phyloP scores from a whole-genome alignment of 2,888 invertebrate species.

The Arenicola marina region DNA sequence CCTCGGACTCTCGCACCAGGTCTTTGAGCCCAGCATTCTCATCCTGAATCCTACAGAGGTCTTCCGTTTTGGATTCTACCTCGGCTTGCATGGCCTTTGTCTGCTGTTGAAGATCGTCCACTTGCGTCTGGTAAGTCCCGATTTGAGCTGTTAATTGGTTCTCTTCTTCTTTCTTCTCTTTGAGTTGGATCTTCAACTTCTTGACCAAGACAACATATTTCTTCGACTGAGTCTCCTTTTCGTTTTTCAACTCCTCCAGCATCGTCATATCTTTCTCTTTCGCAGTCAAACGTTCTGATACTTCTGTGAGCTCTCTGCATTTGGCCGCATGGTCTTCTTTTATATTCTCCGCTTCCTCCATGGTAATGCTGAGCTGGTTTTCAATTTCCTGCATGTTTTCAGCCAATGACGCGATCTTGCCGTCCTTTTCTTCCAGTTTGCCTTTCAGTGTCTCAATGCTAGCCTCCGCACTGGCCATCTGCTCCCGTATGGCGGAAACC shows the following conservation, averaged over 20 bases:
- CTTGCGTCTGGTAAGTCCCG: no score
- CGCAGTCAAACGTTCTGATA: background rate
- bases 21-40: background rate
- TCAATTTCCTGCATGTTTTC: conserved; percentile 1
- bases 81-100: background rate
- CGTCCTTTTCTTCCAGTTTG: background rate
- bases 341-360: background rate
- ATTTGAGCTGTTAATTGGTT: no score
- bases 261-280: background rate
- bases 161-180: conserved; percentile 3
- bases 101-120: no score
- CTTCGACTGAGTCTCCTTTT: conserved; percentile 15
- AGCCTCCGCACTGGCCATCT: no score
- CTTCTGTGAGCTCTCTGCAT: background rate
- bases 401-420: background rate
- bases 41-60: background rate
- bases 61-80: background rate
- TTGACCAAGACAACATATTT: conserved; percentile 17
- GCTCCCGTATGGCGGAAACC: no score
- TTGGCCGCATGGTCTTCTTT: background rate
- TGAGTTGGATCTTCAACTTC: conserved; percentile 15
- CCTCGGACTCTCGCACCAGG: background rate
- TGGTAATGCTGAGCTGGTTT: background rate
- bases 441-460: background rate
- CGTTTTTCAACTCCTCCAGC: background rate